Conservation (phyloP, 2,888 invertebrate species). For the Drosophila seclusa region DNA sequence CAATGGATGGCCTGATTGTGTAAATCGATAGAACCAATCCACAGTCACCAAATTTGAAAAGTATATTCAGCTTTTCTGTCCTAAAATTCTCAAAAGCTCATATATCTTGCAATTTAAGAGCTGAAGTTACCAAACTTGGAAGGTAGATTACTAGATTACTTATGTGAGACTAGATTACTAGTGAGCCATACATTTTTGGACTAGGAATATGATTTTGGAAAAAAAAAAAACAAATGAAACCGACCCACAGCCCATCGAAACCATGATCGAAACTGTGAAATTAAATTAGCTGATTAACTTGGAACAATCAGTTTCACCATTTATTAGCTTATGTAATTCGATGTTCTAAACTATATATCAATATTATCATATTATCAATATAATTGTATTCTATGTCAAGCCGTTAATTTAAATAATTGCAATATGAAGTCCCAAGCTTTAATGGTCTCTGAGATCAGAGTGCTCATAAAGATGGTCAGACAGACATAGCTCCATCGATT, state of each 20-base stretch:
- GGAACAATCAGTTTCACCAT: background rate
- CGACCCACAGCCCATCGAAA: background rate
- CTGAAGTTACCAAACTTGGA: too few relatives aligned
- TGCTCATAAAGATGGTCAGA: background rate
- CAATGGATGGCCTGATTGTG: too few relatives aligned
- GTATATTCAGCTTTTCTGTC: too few relatives aligned
- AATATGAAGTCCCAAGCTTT: background rate
- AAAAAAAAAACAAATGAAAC: background rate
- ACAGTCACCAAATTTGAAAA: too few relatives aligned
- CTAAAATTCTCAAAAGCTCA: too few relatives aligned
- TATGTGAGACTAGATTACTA: too few relatives aligned
- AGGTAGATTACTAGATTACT: background rate
- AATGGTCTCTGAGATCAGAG: background rate
- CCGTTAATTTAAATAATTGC: too few relatives aligned
- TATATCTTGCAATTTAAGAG: too few relatives aligned
- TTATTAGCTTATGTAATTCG: background rate
- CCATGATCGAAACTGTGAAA: background rate
- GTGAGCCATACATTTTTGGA: background rate
- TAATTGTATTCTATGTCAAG: too few relatives aligned
- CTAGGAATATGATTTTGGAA: background rate
- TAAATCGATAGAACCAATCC: too few relatives aligned
- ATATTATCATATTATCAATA: background rate
- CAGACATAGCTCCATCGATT: background rate
- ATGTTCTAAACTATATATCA: background rate
- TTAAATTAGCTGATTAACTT: background rate